Evolutionary conservation across 2,113 vertebrate species (phyloP).

Genomic region (Rallus limicola): DNA sequence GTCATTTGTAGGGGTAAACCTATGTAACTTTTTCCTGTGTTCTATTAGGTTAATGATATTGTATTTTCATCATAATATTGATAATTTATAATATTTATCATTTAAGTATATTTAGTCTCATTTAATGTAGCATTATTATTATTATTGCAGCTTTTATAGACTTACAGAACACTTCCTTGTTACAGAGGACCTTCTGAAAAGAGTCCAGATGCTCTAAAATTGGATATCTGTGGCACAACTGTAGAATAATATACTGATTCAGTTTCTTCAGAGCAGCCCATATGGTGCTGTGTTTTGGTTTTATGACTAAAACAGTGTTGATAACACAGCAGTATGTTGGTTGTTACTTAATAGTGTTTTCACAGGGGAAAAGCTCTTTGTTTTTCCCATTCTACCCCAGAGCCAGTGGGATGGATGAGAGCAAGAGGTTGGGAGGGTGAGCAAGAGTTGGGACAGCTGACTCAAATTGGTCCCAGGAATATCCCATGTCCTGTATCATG

Average conservation of each 20-base stretch:
- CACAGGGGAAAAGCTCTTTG: background rate
- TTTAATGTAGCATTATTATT: no score
- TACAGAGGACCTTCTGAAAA: background rate
- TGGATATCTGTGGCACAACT: background rate
- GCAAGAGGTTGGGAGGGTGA: background rate
- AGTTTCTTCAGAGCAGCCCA: background rate
- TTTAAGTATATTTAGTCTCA: background rate
- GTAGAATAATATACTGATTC: background rate
- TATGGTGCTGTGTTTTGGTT: background rate
- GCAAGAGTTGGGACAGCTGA: background rate
- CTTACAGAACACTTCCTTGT: background rate
- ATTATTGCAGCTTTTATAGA: background rate
- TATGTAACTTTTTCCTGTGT: background rate
- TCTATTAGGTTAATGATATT: background rate
- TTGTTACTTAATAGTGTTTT: background rate
- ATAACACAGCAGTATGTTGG: background rate
- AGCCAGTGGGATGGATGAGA: background rate
- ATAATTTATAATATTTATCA: background rate
- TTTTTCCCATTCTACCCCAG: background rate
- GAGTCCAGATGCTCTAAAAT: background rate
- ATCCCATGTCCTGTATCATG: background rate
- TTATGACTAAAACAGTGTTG: background rate
- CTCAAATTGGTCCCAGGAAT: background rate
- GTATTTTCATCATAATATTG: background rate
- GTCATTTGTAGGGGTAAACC: background rate